phyloP scores from a whole-genome alignment of 2,797 vertebrate species.

The Trachops cirrhosus region DNA sequence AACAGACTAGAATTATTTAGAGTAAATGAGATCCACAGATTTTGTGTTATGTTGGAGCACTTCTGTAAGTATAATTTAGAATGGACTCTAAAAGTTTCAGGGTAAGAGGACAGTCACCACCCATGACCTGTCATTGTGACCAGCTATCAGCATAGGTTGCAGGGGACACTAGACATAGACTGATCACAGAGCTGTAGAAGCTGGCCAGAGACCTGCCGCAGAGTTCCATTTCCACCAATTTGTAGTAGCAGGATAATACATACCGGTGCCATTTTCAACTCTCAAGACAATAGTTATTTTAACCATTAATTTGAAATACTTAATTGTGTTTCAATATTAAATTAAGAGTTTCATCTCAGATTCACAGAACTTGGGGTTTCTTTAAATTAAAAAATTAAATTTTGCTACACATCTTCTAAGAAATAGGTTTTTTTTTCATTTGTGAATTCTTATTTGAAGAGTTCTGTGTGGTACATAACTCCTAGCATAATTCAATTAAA shows the following conservation, averaged over 20 bases:
- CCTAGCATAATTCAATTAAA: neutral
- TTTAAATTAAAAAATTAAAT: slow-evolving; percentile 9
- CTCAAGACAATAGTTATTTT: neutral
- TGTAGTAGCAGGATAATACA: neutral
- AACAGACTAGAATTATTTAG: neutral
- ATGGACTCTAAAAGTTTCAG: neutral
- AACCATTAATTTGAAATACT: neutral
- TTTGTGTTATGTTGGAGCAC: neutral
- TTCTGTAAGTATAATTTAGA: neutral
- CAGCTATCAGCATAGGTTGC: neutral
- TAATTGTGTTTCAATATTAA: neutral
- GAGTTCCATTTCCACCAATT: neutral
- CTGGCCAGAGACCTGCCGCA: neutral
- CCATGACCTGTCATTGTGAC: neutral
- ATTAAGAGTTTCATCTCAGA: neutral
- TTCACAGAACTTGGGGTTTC: slow-evolving; percentile 16
- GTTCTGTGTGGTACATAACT: neutral
- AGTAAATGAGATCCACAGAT: neutral
- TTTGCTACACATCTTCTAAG: neutral
- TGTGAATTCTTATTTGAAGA: neutral
- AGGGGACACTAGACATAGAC: neutral
- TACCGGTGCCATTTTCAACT: neutral
- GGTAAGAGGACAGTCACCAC: neutral
- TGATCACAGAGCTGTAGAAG: neutral
- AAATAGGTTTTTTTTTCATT: neutral